phyloP scores from a whole-genome alignment of 2,888 invertebrate species.

The Philereme transversata region DNA sequence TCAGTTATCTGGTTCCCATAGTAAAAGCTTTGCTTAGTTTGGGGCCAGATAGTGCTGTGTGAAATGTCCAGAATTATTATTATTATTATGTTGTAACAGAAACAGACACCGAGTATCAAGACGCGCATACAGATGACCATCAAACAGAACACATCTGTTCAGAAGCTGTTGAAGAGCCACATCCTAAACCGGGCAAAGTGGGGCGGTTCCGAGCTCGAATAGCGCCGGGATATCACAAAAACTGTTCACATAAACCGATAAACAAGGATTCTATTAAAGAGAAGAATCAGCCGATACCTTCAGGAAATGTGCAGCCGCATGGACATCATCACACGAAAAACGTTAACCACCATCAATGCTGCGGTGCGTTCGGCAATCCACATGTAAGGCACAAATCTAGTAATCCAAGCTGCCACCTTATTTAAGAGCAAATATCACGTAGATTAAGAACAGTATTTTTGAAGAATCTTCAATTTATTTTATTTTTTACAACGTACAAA shows the following conservation, averaged over 20 bases:
- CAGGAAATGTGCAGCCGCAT: constrained; percentile 63
- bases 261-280: constrained; percentile 62
- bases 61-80: no score
- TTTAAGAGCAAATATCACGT: constrained; percentile 36
- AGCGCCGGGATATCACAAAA: constrained; percentile 68
- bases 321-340: constrained; percentile 76
- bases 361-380: constrained; percentile 79
- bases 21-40: no score
- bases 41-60: no score
- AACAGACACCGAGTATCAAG: constrained; percentile 74
- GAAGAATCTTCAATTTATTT: constrained; percentile 17
- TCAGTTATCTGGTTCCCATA: no score
- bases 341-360: constrained; percentile 78
- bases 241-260: constrained; percentile 52
- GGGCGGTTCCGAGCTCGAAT: constrained; percentile 69
- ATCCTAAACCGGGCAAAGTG: constrained; percentile 67
- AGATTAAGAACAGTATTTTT: background rate
- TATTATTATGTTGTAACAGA: constrained; percentile 47
- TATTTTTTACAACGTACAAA: constrained; percentile 26
- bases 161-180: constrained; percentile 51
- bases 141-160: constrained; percentile 50
- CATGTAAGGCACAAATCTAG: constrained; percentile 75
- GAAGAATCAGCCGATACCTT: constrained; percentile 45
- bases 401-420: constrained; percentile 69
- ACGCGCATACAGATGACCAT: constrained; percentile 56